phyloP scores from a whole-genome alignment of 2,797 vertebrate species.

The Perodicticus potto region DNA sequence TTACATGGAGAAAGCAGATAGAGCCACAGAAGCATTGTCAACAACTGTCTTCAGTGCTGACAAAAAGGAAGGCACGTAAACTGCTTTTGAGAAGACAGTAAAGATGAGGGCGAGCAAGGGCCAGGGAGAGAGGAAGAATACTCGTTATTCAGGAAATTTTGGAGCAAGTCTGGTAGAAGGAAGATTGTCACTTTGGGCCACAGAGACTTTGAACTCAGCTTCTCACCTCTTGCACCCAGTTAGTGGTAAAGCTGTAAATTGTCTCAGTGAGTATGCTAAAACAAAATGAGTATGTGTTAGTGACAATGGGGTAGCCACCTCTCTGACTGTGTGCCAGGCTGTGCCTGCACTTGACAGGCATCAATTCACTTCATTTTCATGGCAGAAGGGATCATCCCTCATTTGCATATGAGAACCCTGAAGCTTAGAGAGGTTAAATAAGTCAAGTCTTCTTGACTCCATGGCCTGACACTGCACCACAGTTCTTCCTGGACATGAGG shows the following conservation, averaged over 20 bases:
- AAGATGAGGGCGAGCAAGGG: neutral
- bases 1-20: neutral
- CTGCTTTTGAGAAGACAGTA: neutral
- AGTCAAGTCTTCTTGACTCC: neutral
- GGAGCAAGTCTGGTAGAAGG: neutral
- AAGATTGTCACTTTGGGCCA: neutral
- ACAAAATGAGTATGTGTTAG: neutral
- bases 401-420: neutral
- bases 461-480: neutral
- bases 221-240: neutral
- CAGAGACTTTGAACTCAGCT: neutral
- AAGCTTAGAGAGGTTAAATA: neutral
- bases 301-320: fast-evolving
- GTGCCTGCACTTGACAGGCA: neutral
- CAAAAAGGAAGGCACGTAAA: neutral
- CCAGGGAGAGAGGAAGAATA: neutral
- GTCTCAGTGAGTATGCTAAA: neutral
- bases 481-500: neutral
- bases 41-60: neutral
- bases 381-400: neutral
- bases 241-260: neutral
- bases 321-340: neutral
- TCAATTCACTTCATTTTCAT: neutral
- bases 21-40: neutral
- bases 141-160: neutral